A percentile compares a stretch with the other conserved stretches of the same genome.
Conservation (phyloP, 2,113 vertebrate genomes). For the Hiodon alosoides region DNA sequence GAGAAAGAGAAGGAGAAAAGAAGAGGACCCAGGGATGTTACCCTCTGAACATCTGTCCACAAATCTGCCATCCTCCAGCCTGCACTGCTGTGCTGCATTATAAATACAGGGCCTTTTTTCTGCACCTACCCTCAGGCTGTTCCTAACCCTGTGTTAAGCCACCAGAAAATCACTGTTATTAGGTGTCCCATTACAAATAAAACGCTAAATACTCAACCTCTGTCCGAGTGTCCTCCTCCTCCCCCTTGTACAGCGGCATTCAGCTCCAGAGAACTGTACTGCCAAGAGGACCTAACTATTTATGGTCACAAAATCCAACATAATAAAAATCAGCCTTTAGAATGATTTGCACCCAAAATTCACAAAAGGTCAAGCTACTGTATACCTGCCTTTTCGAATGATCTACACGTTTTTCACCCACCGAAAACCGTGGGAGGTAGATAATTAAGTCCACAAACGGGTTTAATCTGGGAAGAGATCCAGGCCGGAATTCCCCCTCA, state of each 20-base stretch:
- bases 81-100: background rate
- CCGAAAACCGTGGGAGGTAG: no score
- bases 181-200: conserved; percentile 31
- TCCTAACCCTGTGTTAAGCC: conserved; percentile 29
- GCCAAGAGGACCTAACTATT: background rate
- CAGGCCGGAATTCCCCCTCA: background rate
- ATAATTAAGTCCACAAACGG: no score
- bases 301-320: no score
- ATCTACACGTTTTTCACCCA: no score
- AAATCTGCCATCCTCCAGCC: background rate
- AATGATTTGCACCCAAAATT: no score
- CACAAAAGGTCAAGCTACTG: no score
- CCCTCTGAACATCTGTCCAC: conserved; percentile 17
- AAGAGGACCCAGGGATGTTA: background rate
- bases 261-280: background rate
- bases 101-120: conserved; percentile 7
- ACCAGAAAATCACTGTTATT: conserved; percentile 33
- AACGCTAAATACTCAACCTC: conserved; percentile 16
- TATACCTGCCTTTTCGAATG: no score
- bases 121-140: conserved; percentile 15
- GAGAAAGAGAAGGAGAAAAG: background rate
- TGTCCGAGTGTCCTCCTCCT: background rate
- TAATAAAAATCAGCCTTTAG: no score
- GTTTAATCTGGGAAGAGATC: no score
- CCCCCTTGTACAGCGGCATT: background rate